phyloP scores from a whole-genome alignment of 2,888 invertebrate species.

The Thyatira batis region DNA sequence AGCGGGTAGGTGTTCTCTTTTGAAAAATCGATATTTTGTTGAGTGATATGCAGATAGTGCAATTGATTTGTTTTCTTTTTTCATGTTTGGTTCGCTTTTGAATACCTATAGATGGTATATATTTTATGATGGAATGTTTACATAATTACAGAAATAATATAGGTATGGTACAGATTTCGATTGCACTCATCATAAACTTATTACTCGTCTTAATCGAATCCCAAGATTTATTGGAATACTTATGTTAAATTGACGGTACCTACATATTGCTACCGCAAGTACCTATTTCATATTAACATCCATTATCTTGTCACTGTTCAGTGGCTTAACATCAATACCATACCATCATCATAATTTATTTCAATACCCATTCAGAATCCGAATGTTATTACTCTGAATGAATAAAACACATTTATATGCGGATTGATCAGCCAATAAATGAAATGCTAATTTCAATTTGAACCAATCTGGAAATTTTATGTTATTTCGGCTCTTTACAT shows the following conservation, averaged over 20 bases:
- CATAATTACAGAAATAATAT: too few relatives aligned
- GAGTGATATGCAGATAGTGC: not conserved
- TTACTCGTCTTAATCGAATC: too few relatives aligned
- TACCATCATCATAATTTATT: not conserved
- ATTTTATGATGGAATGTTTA: too few relatives aligned
- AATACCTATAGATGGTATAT: too few relatives aligned
- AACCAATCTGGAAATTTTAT: constrained; percentile 2
- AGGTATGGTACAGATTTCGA: too few relatives aligned
- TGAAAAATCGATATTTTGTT: not conserved
- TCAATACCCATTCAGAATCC: not conserved
- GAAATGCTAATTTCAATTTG: constrained; percentile 18
- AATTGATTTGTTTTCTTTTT: too few relatives aligned
- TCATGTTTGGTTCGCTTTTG: too few relatives aligned
- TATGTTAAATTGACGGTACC: too few relatives aligned
- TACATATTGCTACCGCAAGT: too few relatives aligned
- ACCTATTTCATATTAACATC: too few relatives aligned
- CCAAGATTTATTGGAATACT: too few relatives aligned
- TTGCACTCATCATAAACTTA: too few relatives aligned
- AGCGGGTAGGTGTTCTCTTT: not conserved
- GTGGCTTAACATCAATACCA: not conserved
- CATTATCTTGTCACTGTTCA: not conserved
- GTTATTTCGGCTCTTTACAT: not conserved
- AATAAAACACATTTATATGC: constrained; percentile 6
- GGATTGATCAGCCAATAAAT: constrained; percentile 11
- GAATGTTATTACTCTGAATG: not conserved